Conservation (phyloP, 2,888 invertebrate species). For the Nymphalis urticae region DNA sequence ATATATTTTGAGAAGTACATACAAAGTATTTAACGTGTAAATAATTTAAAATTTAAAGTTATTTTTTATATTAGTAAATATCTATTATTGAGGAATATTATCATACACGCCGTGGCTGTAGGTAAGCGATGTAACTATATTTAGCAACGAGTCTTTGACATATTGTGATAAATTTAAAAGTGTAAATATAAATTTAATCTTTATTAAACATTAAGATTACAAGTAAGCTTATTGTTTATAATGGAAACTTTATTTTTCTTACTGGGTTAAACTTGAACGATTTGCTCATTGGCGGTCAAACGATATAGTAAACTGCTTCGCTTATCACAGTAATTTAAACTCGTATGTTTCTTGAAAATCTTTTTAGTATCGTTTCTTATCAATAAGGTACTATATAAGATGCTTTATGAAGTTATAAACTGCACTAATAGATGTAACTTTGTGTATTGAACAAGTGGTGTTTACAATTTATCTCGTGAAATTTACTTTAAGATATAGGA, state of each 20-base stretch:
- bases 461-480: not conserved
- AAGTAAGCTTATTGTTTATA: conserved; percentile 5
- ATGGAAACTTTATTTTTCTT: conserved; percentile 8
- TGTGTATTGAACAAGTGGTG: conserved; percentile 21
- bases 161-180: conserved; percentile 17
- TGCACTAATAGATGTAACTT: conserved; percentile 35
- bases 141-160: conserved; percentile 28
- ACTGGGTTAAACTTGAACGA: conserved; percentile 38
- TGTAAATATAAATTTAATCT: conserved; percentile 29
- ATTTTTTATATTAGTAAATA: not conserved
- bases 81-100: not conserved
- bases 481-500: not conserved
- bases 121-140: conserved; percentile 30
- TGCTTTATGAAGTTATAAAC: conserved; percentile 31
- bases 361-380: conserved; percentile 40
- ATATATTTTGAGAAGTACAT: not conserved
- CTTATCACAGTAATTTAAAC: conserved; percentile 19
- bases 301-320: not conserved
- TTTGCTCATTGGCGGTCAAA: conserved; percentile 19
- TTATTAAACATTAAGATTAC: conserved; percentile 20
- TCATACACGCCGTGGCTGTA: not conserved
- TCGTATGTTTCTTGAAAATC: conserved; percentile 32
- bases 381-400: conserved; percentile 43
- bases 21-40: not conserved
- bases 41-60: not conserved